Percentiles rank a stretch among this genome's conserved stretches.
These are phyloP conservation scores for Oreochromis tanganicae DNA, from an alignment of 2,113 vertebrate species.

Conservation along the genomic window DNA sequence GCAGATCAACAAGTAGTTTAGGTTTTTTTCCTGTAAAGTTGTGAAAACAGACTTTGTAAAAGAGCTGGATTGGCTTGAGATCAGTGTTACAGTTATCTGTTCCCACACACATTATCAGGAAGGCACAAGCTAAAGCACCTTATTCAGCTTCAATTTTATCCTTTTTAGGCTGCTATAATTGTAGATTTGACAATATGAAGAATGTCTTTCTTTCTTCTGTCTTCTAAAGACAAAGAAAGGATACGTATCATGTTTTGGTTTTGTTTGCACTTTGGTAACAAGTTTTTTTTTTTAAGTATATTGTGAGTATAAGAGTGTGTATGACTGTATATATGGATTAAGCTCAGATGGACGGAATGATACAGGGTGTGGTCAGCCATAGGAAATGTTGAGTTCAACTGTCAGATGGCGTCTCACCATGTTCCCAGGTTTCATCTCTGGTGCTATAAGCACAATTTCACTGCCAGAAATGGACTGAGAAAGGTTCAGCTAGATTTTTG, in stretches of 20 bases:
- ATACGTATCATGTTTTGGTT: constrained; percentile 56
- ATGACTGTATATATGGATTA: constrained; percentile 72
- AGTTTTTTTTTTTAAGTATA: constrained; percentile 73
- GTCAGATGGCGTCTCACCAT: constrained; percentile 6
- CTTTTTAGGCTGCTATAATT: constrained; percentile 94
- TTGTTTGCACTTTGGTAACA: constrained; percentile 75
- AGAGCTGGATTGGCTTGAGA: constrained; percentile 30
- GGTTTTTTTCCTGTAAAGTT: constrained; percentile 16
- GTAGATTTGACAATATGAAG: constrained; percentile 92
- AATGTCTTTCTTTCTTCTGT: constrained; percentile 79
- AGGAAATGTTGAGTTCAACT: constrained; percentile 1
- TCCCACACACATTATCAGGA: constrained; percentile 38
- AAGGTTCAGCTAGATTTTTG: neutral
- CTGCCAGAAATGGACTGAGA: constrained; percentile 6
- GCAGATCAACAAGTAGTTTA: constrained; percentile 49
- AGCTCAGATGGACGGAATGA: constrained; percentile 69
- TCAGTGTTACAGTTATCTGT: constrained; percentile 21
- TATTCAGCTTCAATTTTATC: constrained; percentile 83
- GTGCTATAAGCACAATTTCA: neutral
- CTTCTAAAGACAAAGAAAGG: constrained; percentile 63
- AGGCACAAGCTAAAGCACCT: constrained; percentile 97
- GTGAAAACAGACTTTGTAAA: constrained; percentile 27
- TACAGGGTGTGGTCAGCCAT: constrained; percentile 74
- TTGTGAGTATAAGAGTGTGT: constrained; percentile 74
- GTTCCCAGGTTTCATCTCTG: constrained; percentile 29